These are phyloP conservation scores for Poecile atricapillus DNA, from an alignment of 2,113 vertebrate genomes.

Conservation along the genomic window DNA sequence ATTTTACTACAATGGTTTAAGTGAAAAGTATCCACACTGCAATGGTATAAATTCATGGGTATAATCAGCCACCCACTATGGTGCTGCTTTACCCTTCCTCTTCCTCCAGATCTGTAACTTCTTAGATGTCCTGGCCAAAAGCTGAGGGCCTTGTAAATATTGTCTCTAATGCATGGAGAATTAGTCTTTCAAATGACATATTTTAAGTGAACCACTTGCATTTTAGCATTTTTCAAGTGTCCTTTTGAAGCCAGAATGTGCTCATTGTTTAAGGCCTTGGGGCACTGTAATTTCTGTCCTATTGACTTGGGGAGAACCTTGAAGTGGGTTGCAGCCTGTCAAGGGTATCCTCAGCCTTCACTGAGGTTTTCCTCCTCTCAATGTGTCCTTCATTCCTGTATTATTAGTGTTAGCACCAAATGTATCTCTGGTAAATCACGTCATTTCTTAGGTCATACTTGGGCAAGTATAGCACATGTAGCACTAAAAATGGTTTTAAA, in stretches of 20 bases:
- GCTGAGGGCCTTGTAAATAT: neutral
- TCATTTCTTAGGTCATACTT: neutral
- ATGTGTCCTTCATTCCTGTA: neutral
- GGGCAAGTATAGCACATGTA: neutral
- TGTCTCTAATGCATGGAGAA: neutral
- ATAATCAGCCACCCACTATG: neutral
- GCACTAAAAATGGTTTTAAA: neutral
- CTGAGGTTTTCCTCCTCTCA: neutral
- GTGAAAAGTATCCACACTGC: neutral
- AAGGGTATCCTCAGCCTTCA: neutral
- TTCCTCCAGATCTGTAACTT: neutral
- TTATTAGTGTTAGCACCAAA: neutral
- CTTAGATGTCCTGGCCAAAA: neutral
- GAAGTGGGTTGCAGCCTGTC: neutral
- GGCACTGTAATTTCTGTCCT: neutral
- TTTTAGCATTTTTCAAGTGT: neutral
- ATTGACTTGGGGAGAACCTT: neutral
- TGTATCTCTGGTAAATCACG: neutral
- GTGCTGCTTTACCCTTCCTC: neutral
- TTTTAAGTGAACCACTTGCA: neutral
- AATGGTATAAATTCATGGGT: neutral
- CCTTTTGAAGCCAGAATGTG: neutral
- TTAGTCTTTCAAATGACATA: neutral
- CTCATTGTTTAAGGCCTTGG: neutral
- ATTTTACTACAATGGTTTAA: neutral